Base-by-base conservation (phyloP, 92 coral and sea anemone species). In the Phymanthus crucifer region DNA sequence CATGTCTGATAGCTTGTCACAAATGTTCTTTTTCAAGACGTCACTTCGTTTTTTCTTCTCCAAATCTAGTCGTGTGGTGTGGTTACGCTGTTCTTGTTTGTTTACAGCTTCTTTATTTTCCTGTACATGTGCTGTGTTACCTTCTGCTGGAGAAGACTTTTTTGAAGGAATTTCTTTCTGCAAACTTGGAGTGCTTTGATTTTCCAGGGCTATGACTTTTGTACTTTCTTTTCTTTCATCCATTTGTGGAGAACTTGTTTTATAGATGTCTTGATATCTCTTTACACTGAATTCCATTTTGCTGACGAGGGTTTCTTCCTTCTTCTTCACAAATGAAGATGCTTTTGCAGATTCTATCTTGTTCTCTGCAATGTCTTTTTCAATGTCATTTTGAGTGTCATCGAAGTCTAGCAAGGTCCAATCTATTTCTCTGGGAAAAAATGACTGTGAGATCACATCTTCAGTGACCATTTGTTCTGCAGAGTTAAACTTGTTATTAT, bases 331-430 rank as follows among this genome's bases (percentile, higher is more conserved):
- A 61, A 18, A 12, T 18, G 3, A 26, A 21, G 68, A 24, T 27
- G 10, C 18, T 5, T 29, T 18, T 7, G 68, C 68, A 7, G 10
- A 19, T 54, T 13, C 64, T 18, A 4, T 18, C 10, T 54, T 43
- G 13, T 43, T 43, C 14, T 11, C 48, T 43, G 48, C 1, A 43
- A 8, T 43, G 10, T 43, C 48, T 43, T 43, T 43, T 2, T 43
- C 14, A 10, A 38, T n/a, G 5, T 61, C 34, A 61, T 18, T 72
- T 23, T 45, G 21, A 32, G 0, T 16, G 37, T 32, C 33, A 17
- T 34, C n/a, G 58, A 19, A 29, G n/a, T 76, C 80, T 54, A 76
- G 27, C 80, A 66, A 76, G 17, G 36, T 35, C 80, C 80, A 76
- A 29, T 76, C 70, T 27, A 76, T 18, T 36, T 76, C 80, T 34